phyloP scores from a whole-genome alignment of 2,888 invertebrate species.

The Ormyrus nitidulus region DNA sequence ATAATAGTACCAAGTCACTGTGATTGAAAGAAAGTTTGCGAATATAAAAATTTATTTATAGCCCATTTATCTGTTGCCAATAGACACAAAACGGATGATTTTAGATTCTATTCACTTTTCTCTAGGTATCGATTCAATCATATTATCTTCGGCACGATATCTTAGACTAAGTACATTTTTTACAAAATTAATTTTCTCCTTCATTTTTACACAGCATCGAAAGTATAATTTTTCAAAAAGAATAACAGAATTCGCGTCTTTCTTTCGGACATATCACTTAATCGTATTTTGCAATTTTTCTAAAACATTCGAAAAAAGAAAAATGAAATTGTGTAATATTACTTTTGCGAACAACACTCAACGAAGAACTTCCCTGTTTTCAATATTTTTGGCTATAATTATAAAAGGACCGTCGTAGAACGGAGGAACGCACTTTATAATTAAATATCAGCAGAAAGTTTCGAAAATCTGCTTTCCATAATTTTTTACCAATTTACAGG shows the following conservation, averaged over 20 bases:
- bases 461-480: not conserved
- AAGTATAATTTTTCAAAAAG: not conserved
- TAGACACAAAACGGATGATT: not conserved
- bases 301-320: slow-evolving; percentile 15
- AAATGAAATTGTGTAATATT: slow-evolving; percentile 11
- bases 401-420: not conserved
- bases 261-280: slow-evolving; percentile 21
- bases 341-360: not conserved
- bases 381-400: not conserved
- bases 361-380: slow-evolving; percentile 21
- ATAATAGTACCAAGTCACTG: slow-evolving; percentile 52
- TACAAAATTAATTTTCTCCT: slow-evolving; percentile 19
- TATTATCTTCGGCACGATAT: slow-evolving; percentile 4
- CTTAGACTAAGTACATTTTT: slow-evolving; percentile 22
- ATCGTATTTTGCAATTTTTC: slow-evolving; percentile 29
- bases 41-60: slow-evolving; percentile 1
- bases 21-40: slow-evolving; percentile 50
- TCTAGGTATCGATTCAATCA: slow-evolving; percentile 2
- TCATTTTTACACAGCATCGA: slow-evolving; percentile 16
- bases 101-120: not conserved
- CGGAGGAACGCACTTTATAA: slow-evolving; percentile 8
- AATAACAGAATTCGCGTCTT: slow-evolving; percentile 24
- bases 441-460: not conserved
- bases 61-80: not conserved
- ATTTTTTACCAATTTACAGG: not conserved